Evolutionary conservation across 2,797 vertebrate species (phyloP).

Genomic region (Molossus alvarezi): DNA sequence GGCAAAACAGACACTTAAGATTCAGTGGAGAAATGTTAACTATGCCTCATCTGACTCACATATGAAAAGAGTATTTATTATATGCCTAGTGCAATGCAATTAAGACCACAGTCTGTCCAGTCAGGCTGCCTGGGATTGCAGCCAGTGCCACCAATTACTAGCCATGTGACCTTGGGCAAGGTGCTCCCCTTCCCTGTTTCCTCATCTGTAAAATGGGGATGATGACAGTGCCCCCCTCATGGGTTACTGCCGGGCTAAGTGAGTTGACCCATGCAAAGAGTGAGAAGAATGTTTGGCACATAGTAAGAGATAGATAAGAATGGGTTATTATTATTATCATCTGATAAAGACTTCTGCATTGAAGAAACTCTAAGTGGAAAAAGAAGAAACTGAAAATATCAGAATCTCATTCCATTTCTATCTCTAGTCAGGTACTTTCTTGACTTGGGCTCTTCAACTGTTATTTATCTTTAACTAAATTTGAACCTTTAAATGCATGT

Average conservation of each 20-base stretch:
- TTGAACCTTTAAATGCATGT: neutral
- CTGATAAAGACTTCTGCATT: neutral
- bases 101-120: neutral
- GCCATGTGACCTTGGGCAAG: neutral
- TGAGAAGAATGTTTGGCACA: neutral
- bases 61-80: neutral
- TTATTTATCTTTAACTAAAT: constrained; percentile 9
- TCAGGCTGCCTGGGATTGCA: neutral
- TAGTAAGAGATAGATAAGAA: neutral
- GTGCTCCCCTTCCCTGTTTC: neutral
- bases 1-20: neutral
- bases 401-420: neutral
- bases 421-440: neutral
- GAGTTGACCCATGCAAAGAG: neutral
- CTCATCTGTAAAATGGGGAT: neutral
- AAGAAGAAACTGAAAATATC: neutral
- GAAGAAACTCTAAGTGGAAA: neutral
- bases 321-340: neutral
- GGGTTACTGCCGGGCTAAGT: neutral
- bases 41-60: neutral
- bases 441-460: neutral
- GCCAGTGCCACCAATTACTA: neutral
- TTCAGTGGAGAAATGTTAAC: neutral
- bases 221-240: neutral
- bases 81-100: neutral